A percentile compares a stretch with the other conserved stretches of the same genome.
Conservation (phyloP, 2,113 vertebrate species). For the Odocoileus virginianus region DNA sequence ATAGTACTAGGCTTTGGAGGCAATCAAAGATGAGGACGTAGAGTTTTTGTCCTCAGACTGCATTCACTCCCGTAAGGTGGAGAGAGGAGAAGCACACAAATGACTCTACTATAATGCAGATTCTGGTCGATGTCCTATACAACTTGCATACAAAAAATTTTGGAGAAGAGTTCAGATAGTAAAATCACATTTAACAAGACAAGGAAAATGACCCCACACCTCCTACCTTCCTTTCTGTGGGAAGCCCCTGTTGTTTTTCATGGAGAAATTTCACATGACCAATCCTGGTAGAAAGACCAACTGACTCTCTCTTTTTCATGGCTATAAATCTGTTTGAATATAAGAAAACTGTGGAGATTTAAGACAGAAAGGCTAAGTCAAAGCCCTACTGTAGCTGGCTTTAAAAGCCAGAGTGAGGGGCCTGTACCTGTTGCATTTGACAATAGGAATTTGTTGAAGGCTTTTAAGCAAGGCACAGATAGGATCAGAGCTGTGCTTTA, state of each 20-base stretch:
- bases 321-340: neutral
- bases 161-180: neutral
- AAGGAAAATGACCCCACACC: neutral
- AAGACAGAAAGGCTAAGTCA: neutral
- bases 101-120: neutral
- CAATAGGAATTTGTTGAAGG: neutral
- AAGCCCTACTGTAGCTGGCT: neutral
- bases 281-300: neutral
- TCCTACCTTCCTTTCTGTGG: neutral
- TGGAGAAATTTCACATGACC: neutral
- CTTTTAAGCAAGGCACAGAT: slow-evolving; percentile 12
- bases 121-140: neutral
- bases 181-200: neutral
- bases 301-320: neutral
- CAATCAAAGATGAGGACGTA: neutral
- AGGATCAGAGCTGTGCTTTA: neutral
- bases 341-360: neutral
- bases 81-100: neutral
- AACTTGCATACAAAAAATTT: neutral
- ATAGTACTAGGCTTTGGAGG: neutral
- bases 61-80: neutral
- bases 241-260: neutral
- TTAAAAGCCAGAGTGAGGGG: neutral
- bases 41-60: neutral
- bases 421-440: neutral